Percentiles rank a stretch among this genome's conserved stretches.
phyloP scores from a whole-genome alignment of 2,113 vertebrate genomes.

The Elanus axillaris region DNA sequence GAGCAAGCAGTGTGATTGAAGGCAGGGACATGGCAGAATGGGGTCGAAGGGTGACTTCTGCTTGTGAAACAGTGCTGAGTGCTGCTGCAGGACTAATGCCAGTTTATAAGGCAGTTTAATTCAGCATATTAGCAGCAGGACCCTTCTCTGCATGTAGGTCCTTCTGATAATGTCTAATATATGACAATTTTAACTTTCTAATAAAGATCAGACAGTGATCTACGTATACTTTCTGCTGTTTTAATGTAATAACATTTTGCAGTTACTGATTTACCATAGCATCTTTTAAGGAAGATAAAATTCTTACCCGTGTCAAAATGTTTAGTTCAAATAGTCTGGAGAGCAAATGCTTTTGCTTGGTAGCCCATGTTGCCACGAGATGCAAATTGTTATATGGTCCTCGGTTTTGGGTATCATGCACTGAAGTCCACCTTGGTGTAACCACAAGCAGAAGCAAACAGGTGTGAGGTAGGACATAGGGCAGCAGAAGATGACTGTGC shows the following conservation, averaged over 20 bases:
- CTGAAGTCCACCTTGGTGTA: background rate
- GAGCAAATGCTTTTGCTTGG: background rate
- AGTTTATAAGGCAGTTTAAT: background rate
- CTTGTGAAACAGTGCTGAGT: background rate
- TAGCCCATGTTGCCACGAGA: background rate
- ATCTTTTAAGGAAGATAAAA: background rate
- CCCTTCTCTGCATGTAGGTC: background rate
- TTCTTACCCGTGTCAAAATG: background rate
- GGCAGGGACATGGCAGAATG: background rate
- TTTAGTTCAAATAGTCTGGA: background rate
- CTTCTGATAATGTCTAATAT: constrained; percentile 1
- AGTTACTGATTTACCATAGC: background rate
- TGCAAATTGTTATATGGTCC: background rate
- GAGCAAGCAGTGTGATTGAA: background rate
- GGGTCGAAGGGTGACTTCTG: background rate
- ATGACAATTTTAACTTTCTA: background rate
- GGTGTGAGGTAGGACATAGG: background rate
- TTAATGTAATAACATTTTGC: background rate
- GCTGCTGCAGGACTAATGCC: background rate
- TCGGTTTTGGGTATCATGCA: background rate
- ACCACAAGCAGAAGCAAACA: background rate
- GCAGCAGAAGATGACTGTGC: background rate
- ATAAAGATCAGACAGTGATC: background rate
- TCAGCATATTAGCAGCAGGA: background rate
- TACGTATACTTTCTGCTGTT: background rate